These are phyloP conservation scores for Drosophila carrolli DNA, from an alignment of 1,140 invertebrate species.

Conservation along the genomic window DNA sequence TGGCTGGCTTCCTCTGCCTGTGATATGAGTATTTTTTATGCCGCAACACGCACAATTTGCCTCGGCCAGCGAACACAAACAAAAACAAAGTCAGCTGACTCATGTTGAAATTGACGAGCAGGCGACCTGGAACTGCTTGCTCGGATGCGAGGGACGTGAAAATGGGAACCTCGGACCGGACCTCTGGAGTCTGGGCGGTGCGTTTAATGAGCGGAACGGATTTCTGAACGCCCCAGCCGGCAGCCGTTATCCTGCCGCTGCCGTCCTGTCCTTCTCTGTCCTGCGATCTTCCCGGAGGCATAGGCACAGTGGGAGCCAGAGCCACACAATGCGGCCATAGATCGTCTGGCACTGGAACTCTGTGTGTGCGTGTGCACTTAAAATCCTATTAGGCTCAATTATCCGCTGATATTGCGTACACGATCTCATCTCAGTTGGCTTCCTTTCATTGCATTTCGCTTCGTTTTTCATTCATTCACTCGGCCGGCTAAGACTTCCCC, in stretches of 20 bases:
- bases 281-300: background rate
- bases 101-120: conserved; percentile 52
- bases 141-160: conserved; percentile 6
- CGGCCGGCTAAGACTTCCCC: conserved; percentile 39
- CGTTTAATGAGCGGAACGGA: conserved; percentile 84
- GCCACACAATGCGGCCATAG: conserved; percentile 53
- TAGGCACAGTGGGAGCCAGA: conserved; percentile 66
- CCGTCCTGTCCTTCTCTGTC: conserved; percentile 8
- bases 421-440: conserved; percentile 74
- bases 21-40: conserved; percentile 65
- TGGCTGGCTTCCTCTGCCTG: conserved; percentile 14
- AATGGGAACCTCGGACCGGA: conserved; percentile 9
- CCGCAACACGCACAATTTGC: conserved; percentile 80
- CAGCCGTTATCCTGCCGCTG: conserved; percentile 62
- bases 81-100: conserved; percentile 81
- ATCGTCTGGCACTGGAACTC: conserved; percentile 28
- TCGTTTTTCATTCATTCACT: conserved; percentile 45
- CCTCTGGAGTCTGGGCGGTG: conserved; percentile 51
- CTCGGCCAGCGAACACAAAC: conserved; percentile 66
- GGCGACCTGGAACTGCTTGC: conserved; percentile 20
- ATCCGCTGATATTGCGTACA: conserved; percentile 83
- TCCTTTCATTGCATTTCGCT: conserved; percentile 42
- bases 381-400: conserved; percentile 84
- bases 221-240: conserved; percentile 61
- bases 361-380: conserved; percentile 69